phyloP scores from a whole-genome alignment of 2,888 invertebrate genomes.

The Elgonia sp. region DNA sequence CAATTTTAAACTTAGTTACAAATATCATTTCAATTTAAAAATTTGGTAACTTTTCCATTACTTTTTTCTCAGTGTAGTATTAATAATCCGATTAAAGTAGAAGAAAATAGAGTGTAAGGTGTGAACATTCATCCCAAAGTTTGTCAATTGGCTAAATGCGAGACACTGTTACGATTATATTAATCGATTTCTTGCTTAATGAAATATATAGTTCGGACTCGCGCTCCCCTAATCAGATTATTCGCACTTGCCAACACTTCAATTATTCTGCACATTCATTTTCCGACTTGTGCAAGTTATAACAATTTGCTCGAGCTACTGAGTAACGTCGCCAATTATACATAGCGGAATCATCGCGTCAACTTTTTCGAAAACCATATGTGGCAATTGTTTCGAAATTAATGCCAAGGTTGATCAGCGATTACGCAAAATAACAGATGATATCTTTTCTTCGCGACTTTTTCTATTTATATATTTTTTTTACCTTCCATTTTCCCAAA shows the following conservation, averaged over 20 bases:
- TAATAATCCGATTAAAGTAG: too few species aligned
- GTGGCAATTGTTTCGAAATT: neutral
- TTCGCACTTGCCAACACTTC: neutral
- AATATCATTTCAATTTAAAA: too few species aligned
- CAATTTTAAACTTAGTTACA: too few species aligned
- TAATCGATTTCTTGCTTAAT: neutral
- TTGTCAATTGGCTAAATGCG: too few species aligned
- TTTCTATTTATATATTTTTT: too few species aligned
- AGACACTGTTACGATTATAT: neutral
- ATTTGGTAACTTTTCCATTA: too few species aligned
- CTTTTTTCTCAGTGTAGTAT: too few species aligned
- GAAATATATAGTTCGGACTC: neutral
- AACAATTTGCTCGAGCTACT: neutral
- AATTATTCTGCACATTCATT: neutral
- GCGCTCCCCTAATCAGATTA: slow-evolving; percentile 4
- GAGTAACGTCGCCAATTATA: neutral
- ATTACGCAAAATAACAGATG: neutral
- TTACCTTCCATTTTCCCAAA: too few species aligned
- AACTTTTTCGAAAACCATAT: neutral
- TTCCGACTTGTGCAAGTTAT: neutral
- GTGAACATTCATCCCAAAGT: too few species aligned
- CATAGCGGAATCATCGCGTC: neutral
- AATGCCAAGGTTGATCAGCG: neutral
- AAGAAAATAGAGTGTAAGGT: too few species aligned
- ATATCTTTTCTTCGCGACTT: neutral